Evolutionary conservation across 2,888 invertebrate species (phyloP).

Genomic region (Creontiades dilutus): DNA sequence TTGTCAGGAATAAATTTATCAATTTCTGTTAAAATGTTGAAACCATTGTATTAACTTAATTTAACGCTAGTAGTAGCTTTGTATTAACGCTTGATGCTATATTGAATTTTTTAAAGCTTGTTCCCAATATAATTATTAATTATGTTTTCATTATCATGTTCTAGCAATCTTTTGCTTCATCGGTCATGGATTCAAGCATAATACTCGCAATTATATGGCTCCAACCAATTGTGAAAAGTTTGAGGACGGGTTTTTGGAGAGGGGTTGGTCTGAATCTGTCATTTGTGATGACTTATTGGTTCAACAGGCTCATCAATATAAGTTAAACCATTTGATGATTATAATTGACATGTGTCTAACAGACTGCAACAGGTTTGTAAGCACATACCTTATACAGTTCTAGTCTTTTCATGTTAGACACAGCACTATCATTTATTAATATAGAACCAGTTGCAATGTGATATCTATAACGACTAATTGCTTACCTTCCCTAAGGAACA

Average conservation of each 20-base stretch:
- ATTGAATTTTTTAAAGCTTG: too few species aligned
- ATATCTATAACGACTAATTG: too few species aligned
- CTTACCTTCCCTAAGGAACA: too few species aligned
- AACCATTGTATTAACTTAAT: too few species aligned
- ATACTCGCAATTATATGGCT: slow-evolving; percentile 81
- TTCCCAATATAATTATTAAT: too few species aligned
- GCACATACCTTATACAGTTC: not conserved
- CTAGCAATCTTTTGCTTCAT: slow-evolving; percentile 81
- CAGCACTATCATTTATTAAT: too few species aligned
- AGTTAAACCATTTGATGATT: slow-evolving; percentile 79
- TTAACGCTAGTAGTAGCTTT: too few species aligned
- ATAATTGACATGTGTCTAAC: slow-evolving; percentile 82
- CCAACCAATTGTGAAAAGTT: slow-evolving; percentile 80
- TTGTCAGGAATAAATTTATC: too few species aligned
- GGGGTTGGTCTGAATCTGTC: slow-evolving; percentile 78
- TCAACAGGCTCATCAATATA: slow-evolving; percentile 79
- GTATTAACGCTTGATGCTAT: too few species aligned
- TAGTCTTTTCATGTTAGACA: too few species aligned
- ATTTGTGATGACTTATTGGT: slow-evolving; percentile 80
- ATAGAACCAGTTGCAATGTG: too few species aligned
- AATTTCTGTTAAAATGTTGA: too few species aligned
- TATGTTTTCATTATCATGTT: not conserved
- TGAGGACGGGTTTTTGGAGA: slow-evolving; percentile 76
- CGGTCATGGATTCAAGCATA: slow-evolving; percentile 81
- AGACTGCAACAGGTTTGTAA: slow-evolving; percentile 35